phyloP scores from a whole-genome alignment of 2,113 vertebrate species.

The Brachirus orientalis region DNA sequence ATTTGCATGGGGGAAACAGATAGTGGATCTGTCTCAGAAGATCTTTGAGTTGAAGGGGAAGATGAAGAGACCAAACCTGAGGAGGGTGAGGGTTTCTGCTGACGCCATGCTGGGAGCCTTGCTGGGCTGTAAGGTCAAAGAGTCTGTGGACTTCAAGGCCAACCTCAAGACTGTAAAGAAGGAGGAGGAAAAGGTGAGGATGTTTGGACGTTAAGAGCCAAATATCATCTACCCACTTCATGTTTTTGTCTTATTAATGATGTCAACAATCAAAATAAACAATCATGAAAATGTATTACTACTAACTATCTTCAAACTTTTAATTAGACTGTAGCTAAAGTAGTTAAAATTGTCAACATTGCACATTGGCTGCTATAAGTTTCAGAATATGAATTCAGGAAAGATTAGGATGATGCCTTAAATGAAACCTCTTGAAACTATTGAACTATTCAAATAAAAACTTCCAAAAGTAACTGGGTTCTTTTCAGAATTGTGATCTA shows the following conservation, averaged over 20 bases:
- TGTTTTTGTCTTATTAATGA: background rate
- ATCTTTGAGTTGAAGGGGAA: constrained; percentile 85
- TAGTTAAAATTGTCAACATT: too few relatives aligned
- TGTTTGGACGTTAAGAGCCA: too few relatives aligned
- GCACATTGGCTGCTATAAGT: too few relatives aligned
- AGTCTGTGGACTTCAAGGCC: constrained; percentile 83
- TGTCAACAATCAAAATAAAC: background rate
- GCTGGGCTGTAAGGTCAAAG: constrained; percentile 80
- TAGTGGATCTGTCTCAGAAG: constrained; percentile 79
- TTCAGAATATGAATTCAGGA: too few relatives aligned
- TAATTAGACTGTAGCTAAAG: too few relatives aligned
- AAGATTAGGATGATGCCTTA: too few relatives aligned
- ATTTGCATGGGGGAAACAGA: constrained; percentile 51
- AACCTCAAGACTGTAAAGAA: constrained; percentile 86
- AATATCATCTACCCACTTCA: background rate
- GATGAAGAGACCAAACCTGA: constrained; percentile 84
- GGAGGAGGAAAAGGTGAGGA: constrained; percentile 81
- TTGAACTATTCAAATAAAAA: too few relatives aligned
- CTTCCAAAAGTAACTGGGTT: too few relatives aligned
- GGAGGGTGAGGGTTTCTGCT: constrained; percentile 83
- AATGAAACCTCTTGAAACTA: too few relatives aligned
- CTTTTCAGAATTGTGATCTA: background rate
- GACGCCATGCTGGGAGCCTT: constrained; percentile 85
- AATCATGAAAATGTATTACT: too few relatives aligned
- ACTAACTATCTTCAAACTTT: too few relatives aligned